phyloP scores from a whole-genome alignment of 2,113 vertebrate species.

The Rhinolophus sinicus region DNA sequence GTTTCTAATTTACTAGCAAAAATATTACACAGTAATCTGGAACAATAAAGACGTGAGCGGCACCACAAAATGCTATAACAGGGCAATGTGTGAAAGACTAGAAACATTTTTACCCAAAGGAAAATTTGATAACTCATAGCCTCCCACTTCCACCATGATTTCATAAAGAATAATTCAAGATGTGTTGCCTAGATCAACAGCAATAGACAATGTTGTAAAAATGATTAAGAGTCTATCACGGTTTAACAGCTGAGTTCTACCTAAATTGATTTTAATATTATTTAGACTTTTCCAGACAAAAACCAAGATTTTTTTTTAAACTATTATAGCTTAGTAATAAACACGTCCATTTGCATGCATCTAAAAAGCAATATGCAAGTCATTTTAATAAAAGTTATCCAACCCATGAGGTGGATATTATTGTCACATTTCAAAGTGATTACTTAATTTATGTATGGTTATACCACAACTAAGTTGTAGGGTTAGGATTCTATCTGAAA shows the following conservation, averaged over 20 bases:
- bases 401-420: neutral
- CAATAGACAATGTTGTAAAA: neutral
- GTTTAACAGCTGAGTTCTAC: neutral
- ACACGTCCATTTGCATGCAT: neutral
- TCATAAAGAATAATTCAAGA: constrained; percentile 52
- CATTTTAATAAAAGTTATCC: neutral
- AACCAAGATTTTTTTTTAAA: neutral
- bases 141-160: neutral
- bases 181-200: neutral
- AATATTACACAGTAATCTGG: constrained; percentile 2
- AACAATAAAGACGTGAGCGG: neutral
- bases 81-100: neutral
- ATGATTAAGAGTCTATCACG: neutral
- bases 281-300: neutral
- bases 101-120: neutral
- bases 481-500: neutral
- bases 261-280: constrained; percentile 26
- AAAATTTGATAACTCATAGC: neutral
- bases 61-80: neutral
- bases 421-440: neutral
- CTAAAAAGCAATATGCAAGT: neutral
- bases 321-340: neutral
- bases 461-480: neutral
- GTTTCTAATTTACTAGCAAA: constrained; percentile 52
- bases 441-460: neutral